A percentile compares a stretch with the other conserved stretches of the same genome.
Conservation (phyloP, 2,888 invertebrate species). For the Tridacna gigas region DNA sequence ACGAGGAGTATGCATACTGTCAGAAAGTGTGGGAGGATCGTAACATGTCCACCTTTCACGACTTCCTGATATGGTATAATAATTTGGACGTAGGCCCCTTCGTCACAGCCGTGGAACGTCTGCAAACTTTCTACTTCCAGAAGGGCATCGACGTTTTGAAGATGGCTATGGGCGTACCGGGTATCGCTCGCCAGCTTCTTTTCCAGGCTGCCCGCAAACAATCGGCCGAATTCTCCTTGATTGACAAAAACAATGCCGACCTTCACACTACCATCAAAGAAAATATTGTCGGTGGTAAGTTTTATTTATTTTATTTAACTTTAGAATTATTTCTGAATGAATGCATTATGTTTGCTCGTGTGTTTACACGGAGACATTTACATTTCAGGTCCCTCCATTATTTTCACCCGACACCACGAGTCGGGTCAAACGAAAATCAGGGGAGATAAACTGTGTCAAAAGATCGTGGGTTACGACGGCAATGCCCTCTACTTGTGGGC, state of each 20-base stretch:
- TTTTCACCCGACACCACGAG: constrained; percentile 38
- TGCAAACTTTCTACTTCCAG: constrained; percentile 52
- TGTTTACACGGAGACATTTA: neutral
- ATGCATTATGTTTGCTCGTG: neutral
- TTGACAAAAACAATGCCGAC: constrained; percentile 56
- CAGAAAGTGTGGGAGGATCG: constrained; percentile 52
- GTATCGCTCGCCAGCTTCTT: constrained; percentile 56
- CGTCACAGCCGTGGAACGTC: constrained; percentile 55
- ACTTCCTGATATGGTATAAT: constrained; percentile 66
- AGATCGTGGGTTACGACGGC: constrained; percentile 46
- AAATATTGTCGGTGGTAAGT: constrained; percentile 46
- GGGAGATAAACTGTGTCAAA: constrained; percentile 34
- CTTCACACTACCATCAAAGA: constrained; percentile 46
- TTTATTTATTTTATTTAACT: neutral
- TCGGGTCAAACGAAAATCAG: constrained; percentile 37
- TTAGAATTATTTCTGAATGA: neutral
- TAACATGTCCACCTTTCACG: constrained; percentile 58
- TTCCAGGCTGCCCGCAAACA: constrained; percentile 33
- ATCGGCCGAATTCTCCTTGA: constrained; percentile 50
- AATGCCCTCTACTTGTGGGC: constrained; percentile 54
- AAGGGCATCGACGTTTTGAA: constrained; percentile 57
- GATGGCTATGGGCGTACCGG: constrained; percentile 51
- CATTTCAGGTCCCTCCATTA: constrained; percentile 33
- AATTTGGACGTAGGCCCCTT: constrained; percentile 62
- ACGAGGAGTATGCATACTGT: constrained; percentile 25